These are phyloP conservation scores for Rynchops niger DNA, from an alignment of 2,113 vertebrate genomes.

Conservation along the genomic window DNA sequence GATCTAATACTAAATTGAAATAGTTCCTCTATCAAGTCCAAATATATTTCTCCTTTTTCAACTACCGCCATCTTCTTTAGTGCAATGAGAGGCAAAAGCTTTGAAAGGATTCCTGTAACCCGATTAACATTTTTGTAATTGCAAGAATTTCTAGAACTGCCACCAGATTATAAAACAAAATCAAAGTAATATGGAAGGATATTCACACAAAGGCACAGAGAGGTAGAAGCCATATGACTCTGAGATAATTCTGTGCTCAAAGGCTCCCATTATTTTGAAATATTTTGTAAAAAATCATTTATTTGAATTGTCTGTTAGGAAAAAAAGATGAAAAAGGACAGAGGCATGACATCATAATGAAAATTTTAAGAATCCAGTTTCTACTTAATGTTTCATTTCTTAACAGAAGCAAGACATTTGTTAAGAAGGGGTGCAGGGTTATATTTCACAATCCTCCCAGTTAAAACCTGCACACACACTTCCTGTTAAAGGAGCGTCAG, in stretches of 20 bases:
- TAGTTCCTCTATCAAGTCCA: conserved; percentile 39
- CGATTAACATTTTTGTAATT: not conserved
- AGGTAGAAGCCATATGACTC: not conserved
- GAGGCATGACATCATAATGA: not conserved
- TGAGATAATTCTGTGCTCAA: not conserved
- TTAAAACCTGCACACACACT: not conserved
- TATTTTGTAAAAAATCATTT: not conserved
- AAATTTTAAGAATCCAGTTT: not conserved
- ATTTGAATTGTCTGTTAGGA: not conserved
- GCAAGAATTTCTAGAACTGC: conserved; percentile 9
- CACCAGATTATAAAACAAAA: not conserved
- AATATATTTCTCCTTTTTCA: conserved; percentile 17
- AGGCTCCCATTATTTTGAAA: not conserved
- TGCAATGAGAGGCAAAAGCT: not conserved
- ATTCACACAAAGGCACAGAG: not conserved
- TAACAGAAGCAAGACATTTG: not conserved
- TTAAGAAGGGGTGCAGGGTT: not conserved
- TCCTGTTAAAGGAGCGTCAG: not conserved
- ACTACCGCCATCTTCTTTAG: not conserved
- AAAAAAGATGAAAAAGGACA: not conserved
- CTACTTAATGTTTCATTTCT: not conserved
- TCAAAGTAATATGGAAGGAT: not conserved
- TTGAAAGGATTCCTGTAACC: conserved; percentile 5
- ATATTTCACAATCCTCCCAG: not conserved
- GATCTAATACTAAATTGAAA: conserved; percentile 56